These are phyloP conservation scores for Torymus aiolomorphi DNA, from an alignment of 2,888 invertebrate species.

Conservation along the genomic window DNA sequence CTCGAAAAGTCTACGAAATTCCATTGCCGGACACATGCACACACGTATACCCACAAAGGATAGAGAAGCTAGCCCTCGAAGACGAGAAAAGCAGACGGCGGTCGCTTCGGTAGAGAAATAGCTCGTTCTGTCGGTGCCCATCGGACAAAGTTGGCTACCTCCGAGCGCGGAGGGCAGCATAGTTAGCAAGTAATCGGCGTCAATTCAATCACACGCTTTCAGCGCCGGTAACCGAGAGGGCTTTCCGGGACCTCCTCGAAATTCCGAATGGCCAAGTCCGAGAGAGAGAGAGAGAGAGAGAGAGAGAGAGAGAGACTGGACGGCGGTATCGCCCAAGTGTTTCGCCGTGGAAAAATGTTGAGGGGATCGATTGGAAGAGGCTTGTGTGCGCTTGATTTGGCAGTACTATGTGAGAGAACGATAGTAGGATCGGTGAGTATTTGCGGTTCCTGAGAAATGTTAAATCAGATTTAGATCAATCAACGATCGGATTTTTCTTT, in stretches of 20 bases:
- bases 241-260: slow-evolving; percentile 16
- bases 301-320: not conserved
- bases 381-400: not conserved
- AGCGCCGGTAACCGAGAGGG: slow-evolving; percentile 27
- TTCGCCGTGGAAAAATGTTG: not conserved
- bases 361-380: not conserved
- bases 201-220: slow-evolving; percentile 56
- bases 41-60: too few relatives aligned
- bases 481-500: too few relatives aligned
- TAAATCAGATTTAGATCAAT: too few relatives aligned
- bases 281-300: too few relatives aligned
- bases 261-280: slow-evolving; percentile 30
- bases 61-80: too few relatives aligned
- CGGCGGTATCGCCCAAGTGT: not conserved
- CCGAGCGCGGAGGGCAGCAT: slow-evolving; percentile 17
- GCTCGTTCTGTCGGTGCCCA: slow-evolving; percentile 12
- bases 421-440: too few relatives aligned
- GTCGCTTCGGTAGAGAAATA: slow-evolving; percentile 22
- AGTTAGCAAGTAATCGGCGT: slow-evolving; percentile 56
- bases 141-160: slow-evolving; percentile 16
- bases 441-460: too few relatives aligned
- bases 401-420: too few relatives aligned
- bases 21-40: too few relatives aligned
- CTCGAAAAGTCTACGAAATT: too few relatives aligned
- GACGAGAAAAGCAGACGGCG: not conserved